Conservation (phyloP, 2,113 vertebrate species). For the Bombycilla garrulus region DNA sequence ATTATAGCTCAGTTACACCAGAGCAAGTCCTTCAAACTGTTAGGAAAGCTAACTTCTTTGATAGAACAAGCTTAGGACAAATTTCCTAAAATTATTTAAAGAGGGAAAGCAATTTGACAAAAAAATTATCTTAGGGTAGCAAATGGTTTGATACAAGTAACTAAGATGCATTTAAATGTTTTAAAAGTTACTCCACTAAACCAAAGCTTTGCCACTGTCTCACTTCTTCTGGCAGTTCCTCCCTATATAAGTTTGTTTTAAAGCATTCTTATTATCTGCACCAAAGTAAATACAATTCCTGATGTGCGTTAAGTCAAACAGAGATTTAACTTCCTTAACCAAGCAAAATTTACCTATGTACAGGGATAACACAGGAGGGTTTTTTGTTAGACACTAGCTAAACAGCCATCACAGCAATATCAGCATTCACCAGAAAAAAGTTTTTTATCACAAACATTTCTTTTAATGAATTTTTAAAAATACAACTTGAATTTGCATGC, state of each 20-base stretch:
- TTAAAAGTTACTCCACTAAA: background rate
- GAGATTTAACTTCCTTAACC: background rate
- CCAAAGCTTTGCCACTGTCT: background rate
- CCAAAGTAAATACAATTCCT: background rate
- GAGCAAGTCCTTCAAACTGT: background rate
- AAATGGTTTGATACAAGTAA: background rate
- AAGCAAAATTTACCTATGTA: background rate
- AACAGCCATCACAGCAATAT: background rate
- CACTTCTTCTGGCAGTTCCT: background rate
- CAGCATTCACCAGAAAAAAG: background rate
- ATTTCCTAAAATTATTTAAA: background rate
- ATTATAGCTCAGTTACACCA: accelerated
- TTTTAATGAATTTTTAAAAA: background rate
- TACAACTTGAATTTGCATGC: background rate
- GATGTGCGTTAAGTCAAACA: background rate
- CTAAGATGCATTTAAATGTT: background rate
- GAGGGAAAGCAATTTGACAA: background rate
- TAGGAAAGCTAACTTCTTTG: background rate
- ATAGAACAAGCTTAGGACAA: background rate
- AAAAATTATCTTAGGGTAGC: background rate
- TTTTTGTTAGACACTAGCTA: background rate
- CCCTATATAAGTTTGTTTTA: background rate
- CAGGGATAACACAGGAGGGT: background rate
- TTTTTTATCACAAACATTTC: background rate
- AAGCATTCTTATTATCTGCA: background rate